Evolutionary conservation across 2,888 invertebrate species (phyloP).

Genomic region (Cetonia aurata): DNA sequence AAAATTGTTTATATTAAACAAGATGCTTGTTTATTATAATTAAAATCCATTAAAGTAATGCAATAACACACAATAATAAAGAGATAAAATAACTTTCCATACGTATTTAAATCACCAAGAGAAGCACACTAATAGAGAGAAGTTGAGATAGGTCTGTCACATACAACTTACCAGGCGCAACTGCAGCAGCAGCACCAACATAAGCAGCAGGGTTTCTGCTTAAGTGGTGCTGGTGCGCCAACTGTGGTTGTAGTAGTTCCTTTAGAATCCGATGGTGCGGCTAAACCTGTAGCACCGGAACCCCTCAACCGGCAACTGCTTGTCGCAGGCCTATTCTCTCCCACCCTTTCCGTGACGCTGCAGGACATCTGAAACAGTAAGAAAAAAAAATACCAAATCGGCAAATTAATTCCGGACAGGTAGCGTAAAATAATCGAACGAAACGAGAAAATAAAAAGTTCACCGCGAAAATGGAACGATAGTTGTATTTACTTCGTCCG

Average conservation of each 20-base stretch:
- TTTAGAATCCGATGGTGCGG: conserved; percentile 63
- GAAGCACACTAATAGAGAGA: too few relatives aligned
- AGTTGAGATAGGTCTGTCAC: neutral
- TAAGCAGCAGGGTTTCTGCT: conserved; percentile 74
- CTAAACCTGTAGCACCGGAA: conserved; percentile 61
- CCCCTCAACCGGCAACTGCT: conserved; percentile 55
- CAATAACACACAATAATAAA: too few relatives aligned
- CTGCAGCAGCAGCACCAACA: conserved; percentile 81
- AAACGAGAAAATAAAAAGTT: neutral
- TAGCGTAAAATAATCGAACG: neutral
- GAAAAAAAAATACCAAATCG: neutral
- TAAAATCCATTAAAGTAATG: too few relatives aligned
- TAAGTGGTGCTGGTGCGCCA: conserved; percentile 59
- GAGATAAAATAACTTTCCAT: too few relatives aligned
- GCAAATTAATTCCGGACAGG: neutral
- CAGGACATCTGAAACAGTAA: conserved; percentile 70
- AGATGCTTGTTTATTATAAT: too few relatives aligned
- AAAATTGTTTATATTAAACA: too few relatives aligned
- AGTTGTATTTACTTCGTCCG: neutral
- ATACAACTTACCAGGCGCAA: conserved; percentile 73
- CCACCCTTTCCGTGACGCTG: conserved; percentile 69
- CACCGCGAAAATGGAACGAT: neutral
- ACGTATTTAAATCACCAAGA: too few relatives aligned
- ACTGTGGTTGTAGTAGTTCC: conserved; percentile 54
- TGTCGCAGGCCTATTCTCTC: conserved; percentile 64